These are phyloP conservation scores for Holacanthella duospinosa DNA, from an alignment of 2,888 invertebrate species.

Conservation along the genomic window DNA sequence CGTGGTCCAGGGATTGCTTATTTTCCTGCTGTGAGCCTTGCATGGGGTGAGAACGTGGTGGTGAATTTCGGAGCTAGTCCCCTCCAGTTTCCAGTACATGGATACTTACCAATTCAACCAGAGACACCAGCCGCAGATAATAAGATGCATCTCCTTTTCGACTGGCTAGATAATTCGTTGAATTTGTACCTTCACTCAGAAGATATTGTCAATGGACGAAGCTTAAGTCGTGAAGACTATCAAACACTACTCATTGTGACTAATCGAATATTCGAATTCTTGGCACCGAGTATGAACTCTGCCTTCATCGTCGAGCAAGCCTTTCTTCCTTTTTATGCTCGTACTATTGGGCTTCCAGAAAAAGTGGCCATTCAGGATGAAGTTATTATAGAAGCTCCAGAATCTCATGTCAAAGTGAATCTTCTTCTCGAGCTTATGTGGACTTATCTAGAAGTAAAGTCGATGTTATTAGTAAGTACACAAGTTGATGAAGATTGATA, in stretches of 20 bases:
- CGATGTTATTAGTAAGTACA: neutral
- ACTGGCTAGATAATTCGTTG: constrained; percentile 45
- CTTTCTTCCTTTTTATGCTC: constrained; percentile 49
- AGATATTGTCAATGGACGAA: neutral
- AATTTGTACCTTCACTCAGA: constrained; percentile 33
- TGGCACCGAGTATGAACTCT: constrained; percentile 52
- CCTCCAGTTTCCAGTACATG: constrained; percentile 55
- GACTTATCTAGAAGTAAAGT: constrained; percentile 52
- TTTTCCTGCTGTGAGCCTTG: constrained; percentile 69
- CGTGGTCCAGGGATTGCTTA: constrained; percentile 63
- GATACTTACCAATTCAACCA: constrained; percentile 56
- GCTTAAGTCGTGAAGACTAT: constrained; percentile 12
- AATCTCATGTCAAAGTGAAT: constrained; percentile 18
- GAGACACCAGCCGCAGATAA: constrained; percentile 33
- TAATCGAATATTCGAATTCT: constrained; percentile 47
- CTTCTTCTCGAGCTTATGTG: constrained; percentile 52
- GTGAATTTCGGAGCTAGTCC: constrained; percentile 68
- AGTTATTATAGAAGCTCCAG: constrained; percentile 29
- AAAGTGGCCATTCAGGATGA: constrained; percentile 20
- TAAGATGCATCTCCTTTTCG: constrained; percentile 44
- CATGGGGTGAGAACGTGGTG: constrained; percentile 61
- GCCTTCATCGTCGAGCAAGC: constrained; percentile 61
- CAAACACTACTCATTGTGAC: constrained; percentile 23
- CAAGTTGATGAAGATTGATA: neutral
- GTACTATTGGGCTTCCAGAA: constrained; percentile 30